phyloP scores from a whole-genome alignment of 92 coral and sea anemone species.

The Zoanthus sansibaricus region DNA sequence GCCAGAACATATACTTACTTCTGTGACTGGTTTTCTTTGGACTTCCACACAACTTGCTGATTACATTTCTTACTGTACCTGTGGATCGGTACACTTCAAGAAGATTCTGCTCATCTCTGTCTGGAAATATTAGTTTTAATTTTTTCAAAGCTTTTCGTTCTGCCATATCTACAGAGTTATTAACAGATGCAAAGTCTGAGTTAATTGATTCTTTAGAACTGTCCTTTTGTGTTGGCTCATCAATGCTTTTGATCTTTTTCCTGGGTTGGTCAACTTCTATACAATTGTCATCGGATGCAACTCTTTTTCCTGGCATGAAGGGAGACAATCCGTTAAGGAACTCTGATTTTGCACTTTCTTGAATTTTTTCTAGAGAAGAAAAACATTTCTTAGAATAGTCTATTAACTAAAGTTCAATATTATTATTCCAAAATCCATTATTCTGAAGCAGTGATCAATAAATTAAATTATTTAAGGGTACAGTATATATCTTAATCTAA shows the following conservation, averaged over 20 bases:
- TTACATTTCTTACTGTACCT: conserved; percentile 2
- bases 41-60: background rate
- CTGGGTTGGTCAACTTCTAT: background rate
- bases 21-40: background rate
- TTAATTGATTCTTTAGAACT: background rate
- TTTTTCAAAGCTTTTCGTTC: conserved; percentile 12
- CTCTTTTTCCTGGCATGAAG: conserved; percentile 7
- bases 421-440: too few species aligned
- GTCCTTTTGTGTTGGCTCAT: background rate
- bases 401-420: too few species aligned
- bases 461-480: too few species aligned
- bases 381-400: too few species aligned
- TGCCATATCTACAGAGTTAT: background rate
- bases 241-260: conserved; percentile 6
- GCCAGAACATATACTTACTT: background rate
- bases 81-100: background rate
- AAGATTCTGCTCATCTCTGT: background rate
- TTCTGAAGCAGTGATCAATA: too few species aligned
- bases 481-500: too few species aligned
- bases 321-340: background rate
- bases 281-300: conserved; percentile 10
- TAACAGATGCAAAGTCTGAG: background rate
- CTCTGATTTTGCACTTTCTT: background rate
- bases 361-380: background rate
- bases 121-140: background rate